Base-by-base conservation (phyloP, 2,113 vertebrate species). In the Heterotilapia buettikoferi region DNA sequence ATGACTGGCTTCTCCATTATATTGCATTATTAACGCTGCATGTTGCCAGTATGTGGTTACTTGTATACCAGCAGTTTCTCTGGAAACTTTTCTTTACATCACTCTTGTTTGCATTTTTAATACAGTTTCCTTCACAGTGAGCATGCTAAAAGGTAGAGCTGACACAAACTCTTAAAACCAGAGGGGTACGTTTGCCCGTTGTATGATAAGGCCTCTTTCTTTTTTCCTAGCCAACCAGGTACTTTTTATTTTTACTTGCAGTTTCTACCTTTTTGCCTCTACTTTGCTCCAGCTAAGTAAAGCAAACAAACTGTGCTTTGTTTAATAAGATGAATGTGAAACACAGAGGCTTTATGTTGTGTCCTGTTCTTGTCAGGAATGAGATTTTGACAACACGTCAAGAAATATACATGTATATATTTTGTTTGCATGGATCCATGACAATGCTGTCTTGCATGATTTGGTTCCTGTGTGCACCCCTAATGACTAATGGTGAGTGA, bases 401-500 rank as follows among this genome's bases (percentile, higher is more conserved):
- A 59, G 53, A 86, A 81, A 83, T 76, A 4, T 78, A 29, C 24
- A 79, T 82, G 83, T 78, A 21, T 88, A 85, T 88, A 68, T 88
- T 86, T 91, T 90, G 86, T 89, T 91, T 90, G 90, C 92, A 90
- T 14, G 88, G 90, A 93, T 91, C 88, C 92, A 84, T 92, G 94
- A 92, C 92, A 66, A 78, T 86, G 85, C 53, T 26, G 88, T 88
- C 73, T 85, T 13, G 43, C 88, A 90, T 61, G 54, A 88, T 91
- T 91, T 88, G 91, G 33, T 84, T 92, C 61, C 82, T 61, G 86
- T 82, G 73, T 71, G 43, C 36, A 9, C 71, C 79, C 90, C 43
- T 66, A 94, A 96, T 96, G 94, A 97, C 88, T 94, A 90, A 94
- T 86, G 92, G 92, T 88, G 86, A 96, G 94, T 92, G 90, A 89